Evolutionary conservation across 2,888 invertebrate species (phyloP).

Genomic region (Ormyrus rosae): DNA sequence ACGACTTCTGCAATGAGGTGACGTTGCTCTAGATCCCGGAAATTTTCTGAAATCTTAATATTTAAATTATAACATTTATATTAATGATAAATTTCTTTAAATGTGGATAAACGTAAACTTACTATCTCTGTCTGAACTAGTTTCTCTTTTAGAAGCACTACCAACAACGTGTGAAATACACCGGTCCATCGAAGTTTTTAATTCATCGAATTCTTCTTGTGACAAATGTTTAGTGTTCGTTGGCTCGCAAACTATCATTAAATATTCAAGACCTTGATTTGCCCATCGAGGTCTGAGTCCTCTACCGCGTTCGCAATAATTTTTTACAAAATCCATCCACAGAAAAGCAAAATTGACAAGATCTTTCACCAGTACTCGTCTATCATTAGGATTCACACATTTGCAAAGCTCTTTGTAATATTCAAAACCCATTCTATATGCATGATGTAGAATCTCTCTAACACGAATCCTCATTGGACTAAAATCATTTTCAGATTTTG

Average conservation of each 20-base stretch:
- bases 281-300: conserved; percentile 92
- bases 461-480: conserved; percentile 81
- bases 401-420: conserved; percentile 86
- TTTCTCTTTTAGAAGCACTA: conserved; percentile 74
- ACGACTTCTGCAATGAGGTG: conserved; percentile 65
- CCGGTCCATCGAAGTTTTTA: conserved; percentile 88
- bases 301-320: conserved; percentile 89
- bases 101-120: not conserved
- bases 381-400: conserved; percentile 76
- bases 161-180: conserved; percentile 93
- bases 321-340: conserved; percentile 94
- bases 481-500: conserved; percentile 79
- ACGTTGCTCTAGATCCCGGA: conserved; percentile 67
- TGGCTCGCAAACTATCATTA: conserved; percentile 90
- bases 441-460: conserved; percentile 88
- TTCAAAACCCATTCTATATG: conserved; percentile 94
- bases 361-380: conserved; percentile 78
- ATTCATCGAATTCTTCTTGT: conserved; percentile 86
- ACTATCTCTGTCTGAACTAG: conserved; percentile 63
- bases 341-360: conserved; percentile 85
- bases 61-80: not conserved
- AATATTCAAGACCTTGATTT: conserved; percentile 90
- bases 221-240: conserved; percentile 86
- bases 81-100: too few relatives aligned
- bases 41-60: conserved; percentile 60